Conservation (phyloP, 2,888 invertebrate genomes). For the Pardosa pseudoannulata region DNA sequence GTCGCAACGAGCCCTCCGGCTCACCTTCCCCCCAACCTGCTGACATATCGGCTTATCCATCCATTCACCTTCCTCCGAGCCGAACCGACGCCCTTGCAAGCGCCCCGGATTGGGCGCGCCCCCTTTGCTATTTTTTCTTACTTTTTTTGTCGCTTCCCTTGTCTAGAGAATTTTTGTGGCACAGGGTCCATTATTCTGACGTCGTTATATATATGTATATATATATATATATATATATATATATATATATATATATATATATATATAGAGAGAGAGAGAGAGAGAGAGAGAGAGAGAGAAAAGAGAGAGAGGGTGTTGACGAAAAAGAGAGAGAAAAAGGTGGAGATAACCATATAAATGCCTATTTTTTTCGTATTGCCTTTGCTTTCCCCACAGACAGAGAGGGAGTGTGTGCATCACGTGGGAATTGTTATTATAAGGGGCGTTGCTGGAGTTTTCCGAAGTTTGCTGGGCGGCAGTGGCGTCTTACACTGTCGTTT, state of each 20-base stretch:
- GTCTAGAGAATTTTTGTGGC: no score
- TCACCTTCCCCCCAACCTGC: not conserved
- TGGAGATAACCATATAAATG: conserved; percentile 4
- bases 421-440: conserved; percentile 60
- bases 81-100: conserved; percentile 52
- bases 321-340: conserved; percentile 24
- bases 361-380: not conserved
- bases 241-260: no score
- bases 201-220: no score
- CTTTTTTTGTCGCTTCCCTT: conserved; percentile 55
- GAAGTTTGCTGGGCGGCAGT: conserved; percentile 28
- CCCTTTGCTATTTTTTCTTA: conserved; percentile 26
- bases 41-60: not conserved
- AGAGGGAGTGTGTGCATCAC: not conserved
- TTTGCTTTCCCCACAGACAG: not conserved
- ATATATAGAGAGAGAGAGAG: no score
- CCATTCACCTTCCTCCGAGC: not conserved
- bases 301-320: conserved; percentile 66
- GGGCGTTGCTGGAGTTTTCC: conserved; percentile 41
- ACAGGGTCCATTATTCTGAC: conserved; percentile 42
- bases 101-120: conserved; percentile 56
- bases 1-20: not conserved
- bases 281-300: no score
- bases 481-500: not conserved
- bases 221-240: no score